Evolutionary conservation across 1,140 invertebrate species (phyloP), one percentile per base, ranked within the genome.

Genomic region (Trypoxylus dichotomus): DNA sequence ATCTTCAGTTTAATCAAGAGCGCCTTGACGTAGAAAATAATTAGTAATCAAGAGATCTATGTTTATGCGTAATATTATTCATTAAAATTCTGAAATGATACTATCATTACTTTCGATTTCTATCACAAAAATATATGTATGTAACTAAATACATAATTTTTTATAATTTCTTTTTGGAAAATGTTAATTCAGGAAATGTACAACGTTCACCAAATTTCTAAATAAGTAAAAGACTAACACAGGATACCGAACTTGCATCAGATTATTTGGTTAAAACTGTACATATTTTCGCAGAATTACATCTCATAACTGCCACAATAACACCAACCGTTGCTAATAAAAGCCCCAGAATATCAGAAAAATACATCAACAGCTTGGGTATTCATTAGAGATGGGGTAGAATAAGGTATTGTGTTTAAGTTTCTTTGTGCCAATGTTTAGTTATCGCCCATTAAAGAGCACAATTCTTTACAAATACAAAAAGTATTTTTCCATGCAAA

Each of bases 401-500:
- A 27, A 29, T 27, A 68, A 68, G 60, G 60, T 68, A 68, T 68
- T 68, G 60, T 68, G 60, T 68, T 68, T 27, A 29, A 68, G 60
- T 68, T 68, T 21, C 60, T 29, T 68, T 68, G 60, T 68, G 21
- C 60, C 60, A 27, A 24, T 29, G 60, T 68, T 68, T 68, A 68
- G 60, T 68, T 68, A 68, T 68, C 60, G 60, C 24, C 60, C 60
- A 68, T 68, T 68, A 68, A 68, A 68, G 60, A 68, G 60, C 27
- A 27, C 27, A 29, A 37, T 37, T 43, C 72, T 37, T 74, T 74
- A 42, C 37, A 43, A 43, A 43, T 74, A 74, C 32, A 74, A 74
- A 74, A 74, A 74, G 72, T 74, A 41, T 43, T 74, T 71, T 74
- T 74, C 41, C 72, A 74, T 74, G 72, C 72, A 74, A 74, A 74